Percentiles rank a stretch among this genome's conserved stretches.
Conservation (phyloP, 1,140 invertebrate genomes). For the Drosophila parvula region DNA sequence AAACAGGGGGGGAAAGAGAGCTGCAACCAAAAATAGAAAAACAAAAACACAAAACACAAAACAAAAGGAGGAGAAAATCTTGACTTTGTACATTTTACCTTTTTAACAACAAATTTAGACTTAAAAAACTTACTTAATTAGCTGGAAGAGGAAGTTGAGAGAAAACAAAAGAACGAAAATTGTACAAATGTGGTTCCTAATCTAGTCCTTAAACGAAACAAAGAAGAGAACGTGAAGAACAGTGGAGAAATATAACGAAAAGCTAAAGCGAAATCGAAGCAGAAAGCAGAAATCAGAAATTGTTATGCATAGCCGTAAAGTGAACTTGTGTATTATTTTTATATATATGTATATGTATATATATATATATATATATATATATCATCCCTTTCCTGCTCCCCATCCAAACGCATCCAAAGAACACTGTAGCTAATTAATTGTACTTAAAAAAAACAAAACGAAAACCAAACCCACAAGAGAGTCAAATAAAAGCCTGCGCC, state of each 20-base stretch:
- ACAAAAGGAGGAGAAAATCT: constrained; percentile 22
- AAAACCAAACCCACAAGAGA: constrained; percentile 9
- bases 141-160: constrained; percentile 21
- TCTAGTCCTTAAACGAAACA: constrained; percentile 75
- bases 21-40: constrained; percentile 49
- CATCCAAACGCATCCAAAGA: constrained; percentile 56
- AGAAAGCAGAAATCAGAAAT: constrained; percentile 13
- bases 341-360: constrained; percentile 6
- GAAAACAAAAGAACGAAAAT: constrained; percentile 65
- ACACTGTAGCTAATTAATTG: constrained; percentile 72
- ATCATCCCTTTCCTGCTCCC: constrained; percentile 36
- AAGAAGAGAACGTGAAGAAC: constrained; percentile 10
- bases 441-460: constrained; percentile 54
- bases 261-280: constrained; percentile 2
- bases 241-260: constrained; percentile 2
- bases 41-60: neutral
- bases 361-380: neutral
- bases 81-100: constrained; percentile 69
- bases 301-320: constrained; percentile 54
- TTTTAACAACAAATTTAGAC: constrained; percentile 45
- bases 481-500: too few relatives aligned
- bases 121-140: constrained; percentile 41
- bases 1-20: constrained; percentile 16
- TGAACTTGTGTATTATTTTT: constrained; percentile 64
- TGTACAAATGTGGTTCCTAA: constrained; percentile 84